These are phyloP conservation scores for Podiceps cristatus DNA, from an alignment of 2,113 vertebrate species.

Conservation along the genomic window DNA sequence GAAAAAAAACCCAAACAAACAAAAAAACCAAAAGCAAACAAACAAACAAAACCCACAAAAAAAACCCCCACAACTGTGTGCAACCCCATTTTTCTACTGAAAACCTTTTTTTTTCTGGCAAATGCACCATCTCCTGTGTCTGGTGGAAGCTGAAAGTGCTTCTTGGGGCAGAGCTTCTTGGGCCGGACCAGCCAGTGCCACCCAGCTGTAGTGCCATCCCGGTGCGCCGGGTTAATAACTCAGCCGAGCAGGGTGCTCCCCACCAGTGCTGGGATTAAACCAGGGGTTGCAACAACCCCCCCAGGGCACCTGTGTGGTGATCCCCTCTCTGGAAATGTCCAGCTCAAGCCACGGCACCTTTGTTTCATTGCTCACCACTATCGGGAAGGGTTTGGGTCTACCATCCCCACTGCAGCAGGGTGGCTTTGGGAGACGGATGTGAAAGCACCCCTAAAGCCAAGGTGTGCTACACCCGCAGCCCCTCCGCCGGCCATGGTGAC, in stretches of 20 bases:
- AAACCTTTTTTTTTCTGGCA: neutral
- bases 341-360: rapidly evolving
- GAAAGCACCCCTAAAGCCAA: neutral
- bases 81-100: neutral
- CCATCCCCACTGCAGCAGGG: neutral
- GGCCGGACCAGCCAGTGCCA: neutral
- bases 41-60: neutral
- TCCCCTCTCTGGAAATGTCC: neutral
- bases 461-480: neutral
- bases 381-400: neutral
- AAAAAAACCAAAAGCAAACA: no score
- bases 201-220: rapidly evolving
- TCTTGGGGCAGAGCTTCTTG: neutral
- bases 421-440: neutral
- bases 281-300: neutral
- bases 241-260: neutral
- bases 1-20: neutral
- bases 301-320: no score
- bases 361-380: neutral
- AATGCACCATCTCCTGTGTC: neutral
- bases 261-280: neutral
- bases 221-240: rapidly evolving
- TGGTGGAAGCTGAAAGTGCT: neutral
- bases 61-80: neutral
- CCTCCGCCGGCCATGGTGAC: rapidly evolving